A percentile compares a stretch with the other conserved stretches of the same genome.
phyloP scores from a whole-genome alignment of 1,140 invertebrate species.

The Lysiphlebus fabarum region DNA sequence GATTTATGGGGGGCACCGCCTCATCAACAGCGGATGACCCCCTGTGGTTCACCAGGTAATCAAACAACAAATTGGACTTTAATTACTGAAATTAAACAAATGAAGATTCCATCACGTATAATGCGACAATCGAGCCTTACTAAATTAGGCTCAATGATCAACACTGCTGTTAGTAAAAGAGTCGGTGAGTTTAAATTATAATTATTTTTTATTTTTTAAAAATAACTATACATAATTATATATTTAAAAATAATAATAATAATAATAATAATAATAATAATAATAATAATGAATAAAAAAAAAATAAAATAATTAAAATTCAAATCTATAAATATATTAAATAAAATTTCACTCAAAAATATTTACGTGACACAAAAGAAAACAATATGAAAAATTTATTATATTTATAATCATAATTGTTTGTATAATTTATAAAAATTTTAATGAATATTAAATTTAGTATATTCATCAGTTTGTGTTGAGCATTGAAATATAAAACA shows the following conservation, averaged over 20 bases:
- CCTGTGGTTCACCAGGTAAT: slow-evolving; percentile 41
- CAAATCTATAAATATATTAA: too few species aligned
- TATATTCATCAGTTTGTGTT: too few species aligned
- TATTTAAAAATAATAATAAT: background rate
- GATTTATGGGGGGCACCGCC: slow-evolving; percentile 55
- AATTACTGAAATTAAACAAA: slow-evolving; percentile 46
- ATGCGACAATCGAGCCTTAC: slow-evolving; percentile 68
- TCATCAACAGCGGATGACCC: slow-evolving; percentile 42
- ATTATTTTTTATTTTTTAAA: background rate
- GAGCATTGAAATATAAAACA: too few species aligned
- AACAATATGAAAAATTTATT: too few species aligned
- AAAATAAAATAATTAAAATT: too few species aligned
- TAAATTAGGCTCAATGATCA: slow-evolving; percentile 65
- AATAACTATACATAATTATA: background rate
- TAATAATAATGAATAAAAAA: too few species aligned
- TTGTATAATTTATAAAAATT: too few species aligned
- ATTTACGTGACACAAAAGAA: too few species aligned
- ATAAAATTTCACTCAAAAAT: too few species aligned
- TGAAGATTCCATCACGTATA: slow-evolving; percentile 56
- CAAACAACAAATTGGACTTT: slow-evolving; percentile 43
- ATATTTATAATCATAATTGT: too few species aligned
- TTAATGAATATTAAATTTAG: too few species aligned
- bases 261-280: too few species aligned
- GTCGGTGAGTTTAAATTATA: slow-evolving; percentile 37
- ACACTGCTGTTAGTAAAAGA: slow-evolving; percentile 62